Conservation (phyloP, 2,113 vertebrate genomes). For the Ploceus nigricollis region DNA sequence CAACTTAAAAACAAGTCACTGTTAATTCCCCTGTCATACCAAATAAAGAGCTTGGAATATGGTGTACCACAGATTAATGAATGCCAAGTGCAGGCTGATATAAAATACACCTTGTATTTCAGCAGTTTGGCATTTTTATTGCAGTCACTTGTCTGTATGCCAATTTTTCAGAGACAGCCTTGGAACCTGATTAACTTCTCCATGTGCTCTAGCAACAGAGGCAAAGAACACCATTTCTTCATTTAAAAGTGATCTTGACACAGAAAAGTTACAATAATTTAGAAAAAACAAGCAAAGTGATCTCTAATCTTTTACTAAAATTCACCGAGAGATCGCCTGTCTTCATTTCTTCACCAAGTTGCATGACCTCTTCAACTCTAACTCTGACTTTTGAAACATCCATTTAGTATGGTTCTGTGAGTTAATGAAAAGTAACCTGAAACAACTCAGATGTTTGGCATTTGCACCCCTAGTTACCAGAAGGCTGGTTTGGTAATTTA, state of each 20-base stretch:
- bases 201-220: background rate
- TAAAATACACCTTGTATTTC: background rate
- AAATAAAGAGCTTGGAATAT: background rate
- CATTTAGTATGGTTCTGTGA: background rate
- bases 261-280: background rate
- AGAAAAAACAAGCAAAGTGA: background rate
- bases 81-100: background rate
- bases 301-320: background rate
- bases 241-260: background rate
- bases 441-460: background rate
- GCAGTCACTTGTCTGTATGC: background rate
- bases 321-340: background rate
- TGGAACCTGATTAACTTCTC: background rate
- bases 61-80: background rate
- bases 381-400: background rate
- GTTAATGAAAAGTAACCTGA: conserved; percentile 7
- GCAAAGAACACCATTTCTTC: background rate
- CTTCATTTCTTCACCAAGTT: background rate
- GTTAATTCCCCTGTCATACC: background rate
- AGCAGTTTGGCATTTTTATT: background rate
- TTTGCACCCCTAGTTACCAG: background rate
- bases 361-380: conserved; percentile 3
- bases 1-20: background rate
- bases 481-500: background rate
- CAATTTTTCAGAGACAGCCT: background rate